A percentile compares a stretch with the other conserved stretches of the same genome.
These are phyloP conservation scores for Argyrosomus regius DNA, from an alignment of 2,797 vertebrate species.

Conservation along the genomic window DNA sequence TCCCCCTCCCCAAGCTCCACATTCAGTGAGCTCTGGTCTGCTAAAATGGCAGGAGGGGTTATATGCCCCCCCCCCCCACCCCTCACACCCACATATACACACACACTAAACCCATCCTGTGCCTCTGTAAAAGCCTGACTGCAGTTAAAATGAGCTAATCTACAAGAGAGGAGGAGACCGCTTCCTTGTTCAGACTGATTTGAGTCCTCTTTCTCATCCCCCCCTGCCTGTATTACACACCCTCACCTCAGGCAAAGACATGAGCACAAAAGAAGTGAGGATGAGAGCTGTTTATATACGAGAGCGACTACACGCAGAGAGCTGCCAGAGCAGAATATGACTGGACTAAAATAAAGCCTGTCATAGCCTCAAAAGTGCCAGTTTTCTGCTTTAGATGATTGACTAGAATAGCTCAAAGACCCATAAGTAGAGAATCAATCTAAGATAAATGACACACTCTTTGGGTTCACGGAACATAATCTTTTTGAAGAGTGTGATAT, in stretches of 20 bases:
- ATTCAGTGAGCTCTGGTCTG: conserved; percentile 83
- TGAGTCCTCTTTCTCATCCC: conserved; percentile 83
- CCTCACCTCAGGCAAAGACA: conserved; percentile 64
- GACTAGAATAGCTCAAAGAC: conserved; percentile 35
- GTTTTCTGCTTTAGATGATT: conserved; percentile 46
- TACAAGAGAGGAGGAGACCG: conserved; percentile 88
- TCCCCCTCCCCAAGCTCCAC: conserved; percentile 82
- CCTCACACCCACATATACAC: conserved; percentile 35
- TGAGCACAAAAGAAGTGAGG: conserved; percentile 67
- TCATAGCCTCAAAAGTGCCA: conserved; percentile 36
- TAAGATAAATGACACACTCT: conserved; percentile 41
- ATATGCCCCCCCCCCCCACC: conserved; percentile 82
- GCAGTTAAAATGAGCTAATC: conserved; percentile 97
- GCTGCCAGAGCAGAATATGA: conserved; percentile 60
- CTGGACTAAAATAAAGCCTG: conserved; percentile 57
- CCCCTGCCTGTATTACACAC: conserved; percentile 61
- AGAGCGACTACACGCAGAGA: conserved; percentile 42
- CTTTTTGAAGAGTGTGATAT: conserved; percentile 7
- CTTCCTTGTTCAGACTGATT: conserved; percentile 91
- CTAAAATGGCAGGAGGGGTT: conserved; percentile 87
- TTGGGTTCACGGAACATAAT: conserved; percentile 10
- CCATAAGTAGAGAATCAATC: conserved; percentile 29
- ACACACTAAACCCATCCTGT: conserved; percentile 59
- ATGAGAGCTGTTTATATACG: conserved; percentile 68
- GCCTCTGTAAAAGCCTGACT: conserved; percentile 88